These are phyloP conservation scores for Sinodicranocentrus sp. DNA, from an alignment of 2,888 invertebrate species.

Conservation along the genomic window DNA sequence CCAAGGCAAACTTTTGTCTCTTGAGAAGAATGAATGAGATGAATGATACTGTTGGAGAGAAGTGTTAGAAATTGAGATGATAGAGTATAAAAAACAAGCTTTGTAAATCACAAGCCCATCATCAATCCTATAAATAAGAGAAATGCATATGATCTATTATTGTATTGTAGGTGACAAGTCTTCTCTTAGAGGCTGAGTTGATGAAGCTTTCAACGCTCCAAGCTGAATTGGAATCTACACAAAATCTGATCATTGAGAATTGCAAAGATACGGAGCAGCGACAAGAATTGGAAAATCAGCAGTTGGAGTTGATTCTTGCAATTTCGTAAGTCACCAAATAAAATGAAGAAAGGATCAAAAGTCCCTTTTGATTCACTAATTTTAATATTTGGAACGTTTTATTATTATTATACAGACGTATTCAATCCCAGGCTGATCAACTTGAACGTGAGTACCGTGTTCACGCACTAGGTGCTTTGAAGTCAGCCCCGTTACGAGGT, in stretches of 20 bases:
- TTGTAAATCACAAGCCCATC: conserved; percentile 20
- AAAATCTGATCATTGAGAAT: conserved; percentile 78
- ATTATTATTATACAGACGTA: conserved; percentile 81
- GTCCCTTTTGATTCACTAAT: not conserved
- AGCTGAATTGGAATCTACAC: conserved; percentile 83
- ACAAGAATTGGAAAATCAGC: conserved; percentile 84
- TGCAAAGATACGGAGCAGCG: conserved; percentile 81
- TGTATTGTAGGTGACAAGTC: conserved; percentile 83
- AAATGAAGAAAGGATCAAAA: not conserved
- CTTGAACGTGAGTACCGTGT: conserved; percentile 85
- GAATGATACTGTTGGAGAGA: conserved; percentile 10
- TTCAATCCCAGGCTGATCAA: conserved; percentile 85
- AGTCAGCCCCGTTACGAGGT: conserved; percentile 82
- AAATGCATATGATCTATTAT: not conserved
- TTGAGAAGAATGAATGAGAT: conserved; percentile 7
- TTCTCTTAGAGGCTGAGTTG: conserved; percentile 84
- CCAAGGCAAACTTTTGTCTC: conserved; percentile 43
- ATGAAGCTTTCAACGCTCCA: conserved; percentile 84
- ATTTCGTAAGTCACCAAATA: conserved; percentile 81
- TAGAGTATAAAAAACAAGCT: not conserved
- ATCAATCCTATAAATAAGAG: not conserved
- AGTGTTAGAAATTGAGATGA: not conserved
- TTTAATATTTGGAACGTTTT: conserved; percentile 14
- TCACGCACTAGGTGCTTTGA: conserved; percentile 84
- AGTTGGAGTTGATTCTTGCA: conserved; percentile 83